A percentile compares a stretch with the other conserved stretches of the same genome.
phyloP scores from a whole-genome alignment of 2,888 invertebrate species.

The Spodoptera exigua region DNA sequence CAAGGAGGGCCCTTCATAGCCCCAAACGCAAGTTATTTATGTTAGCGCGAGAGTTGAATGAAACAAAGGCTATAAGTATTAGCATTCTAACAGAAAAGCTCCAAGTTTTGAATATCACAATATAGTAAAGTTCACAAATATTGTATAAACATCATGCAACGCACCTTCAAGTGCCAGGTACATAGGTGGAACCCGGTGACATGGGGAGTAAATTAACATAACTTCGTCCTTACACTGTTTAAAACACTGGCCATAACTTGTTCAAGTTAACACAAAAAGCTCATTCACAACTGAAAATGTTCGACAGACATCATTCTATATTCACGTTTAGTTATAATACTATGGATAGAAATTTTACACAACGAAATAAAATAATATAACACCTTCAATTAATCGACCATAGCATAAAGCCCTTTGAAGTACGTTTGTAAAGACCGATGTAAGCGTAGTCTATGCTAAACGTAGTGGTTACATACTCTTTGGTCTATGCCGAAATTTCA shows the following conservation, averaged over 20 bases:
- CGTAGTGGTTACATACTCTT: no score
- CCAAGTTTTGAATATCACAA: constrained; percentile 14
- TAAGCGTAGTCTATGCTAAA: constrained; percentile 42
- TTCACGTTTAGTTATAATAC: constrained; percentile 74
- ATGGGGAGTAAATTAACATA: constrained; percentile 84
- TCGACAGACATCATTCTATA: constrained; percentile 67
- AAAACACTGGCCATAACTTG: constrained; percentile 79
- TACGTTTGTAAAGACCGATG: constrained; percentile 56
- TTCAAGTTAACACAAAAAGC: constrained; percentile 63
- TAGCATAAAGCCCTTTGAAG: constrained; percentile 64
- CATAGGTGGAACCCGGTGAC: constrained; percentile 86
- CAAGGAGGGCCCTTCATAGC: constrained; percentile 70
- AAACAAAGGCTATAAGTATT: constrained; percentile 56
- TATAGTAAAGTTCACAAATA: constrained; percentile 25
- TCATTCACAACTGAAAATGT: constrained; percentile 60
- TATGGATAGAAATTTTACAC: constrained; percentile 56
- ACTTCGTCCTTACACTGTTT: constrained; percentile 81
- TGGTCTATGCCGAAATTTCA: constrained; percentile 37
- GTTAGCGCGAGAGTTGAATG: constrained; percentile 58
- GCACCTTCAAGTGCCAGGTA: constrained; percentile 84
- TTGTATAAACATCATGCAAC: constrained; percentile 68
- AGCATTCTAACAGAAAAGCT: constrained; percentile 41
- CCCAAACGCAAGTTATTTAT: constrained; percentile 72
- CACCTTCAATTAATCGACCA: constrained; percentile 73
- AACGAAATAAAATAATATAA: constrained; percentile 68